phyloP scores from a whole-genome alignment of 2,797 vertebrate species.

The Acrossocheilus fasciatus region DNA sequence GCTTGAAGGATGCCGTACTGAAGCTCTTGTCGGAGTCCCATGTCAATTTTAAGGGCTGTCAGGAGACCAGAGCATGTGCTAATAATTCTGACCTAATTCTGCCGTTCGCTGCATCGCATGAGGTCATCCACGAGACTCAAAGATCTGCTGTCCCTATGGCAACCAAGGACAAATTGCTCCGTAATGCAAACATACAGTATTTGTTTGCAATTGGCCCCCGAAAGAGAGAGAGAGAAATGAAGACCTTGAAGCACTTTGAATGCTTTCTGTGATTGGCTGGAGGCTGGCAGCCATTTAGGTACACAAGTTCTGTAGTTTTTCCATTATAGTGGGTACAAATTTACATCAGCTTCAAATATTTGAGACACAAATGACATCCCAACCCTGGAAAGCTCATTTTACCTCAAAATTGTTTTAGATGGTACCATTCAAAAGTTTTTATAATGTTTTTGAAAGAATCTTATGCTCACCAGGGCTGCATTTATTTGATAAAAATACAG shows the following conservation, averaged over 20 bases:
- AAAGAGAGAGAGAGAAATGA: slow-evolving; percentile 5
- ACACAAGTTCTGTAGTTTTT: not conserved
- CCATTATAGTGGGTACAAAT: not conserved
- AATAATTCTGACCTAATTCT: slow-evolving; percentile 70
- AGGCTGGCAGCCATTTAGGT: not conserved
- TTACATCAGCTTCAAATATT: not conserved
- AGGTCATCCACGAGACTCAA: slow-evolving; percentile 6
- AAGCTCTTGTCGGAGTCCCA: slow-evolving; percentile 69
- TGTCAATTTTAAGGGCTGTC: slow-evolving; percentile 70
- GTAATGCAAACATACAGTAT: slow-evolving; percentile 44
- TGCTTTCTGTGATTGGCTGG: slow-evolving; percentile 5
- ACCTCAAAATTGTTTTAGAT: not conserved
- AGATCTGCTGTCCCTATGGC: slow-evolving; percentile 42
- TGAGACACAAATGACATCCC: not conserved
- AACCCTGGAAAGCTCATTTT: not conserved
- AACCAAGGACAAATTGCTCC: slow-evolving; percentile 53
- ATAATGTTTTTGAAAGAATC: not conserved
- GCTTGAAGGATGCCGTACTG: slow-evolving; percentile 67
- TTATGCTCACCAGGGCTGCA: not conserved
- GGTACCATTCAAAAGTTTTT: not conserved
- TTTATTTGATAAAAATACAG: not conserved
- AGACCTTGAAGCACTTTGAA: slow-evolving; percentile 14
- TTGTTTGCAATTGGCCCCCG: slow-evolving; percentile 34
- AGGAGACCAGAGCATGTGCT: slow-evolving; percentile 64
- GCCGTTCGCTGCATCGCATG: slow-evolving; percentile 39